phyloP scores from a whole-genome alignment of 2,113 vertebrate genomes.

The Callithrix jacchus region DNA sequence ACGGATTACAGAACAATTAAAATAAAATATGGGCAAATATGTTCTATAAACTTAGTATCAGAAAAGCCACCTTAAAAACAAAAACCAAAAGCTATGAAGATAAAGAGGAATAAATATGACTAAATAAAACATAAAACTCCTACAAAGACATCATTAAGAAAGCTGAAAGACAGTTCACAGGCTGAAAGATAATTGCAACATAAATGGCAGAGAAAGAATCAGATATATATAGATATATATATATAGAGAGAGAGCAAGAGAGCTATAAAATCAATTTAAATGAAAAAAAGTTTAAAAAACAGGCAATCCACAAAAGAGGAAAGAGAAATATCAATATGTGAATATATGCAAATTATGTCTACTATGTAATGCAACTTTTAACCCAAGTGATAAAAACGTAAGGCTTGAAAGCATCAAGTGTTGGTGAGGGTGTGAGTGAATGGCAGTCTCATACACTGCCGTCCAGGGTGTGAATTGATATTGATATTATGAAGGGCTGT shows the following conservation, averaged over 20 bases:
- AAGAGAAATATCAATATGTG: slow-evolving; percentile 9
- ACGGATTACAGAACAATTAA: neutral
- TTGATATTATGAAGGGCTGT: neutral
- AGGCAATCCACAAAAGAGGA: slow-evolving; percentile 1
- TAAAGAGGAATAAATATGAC: neutral
- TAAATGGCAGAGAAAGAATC: neutral
- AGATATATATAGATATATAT: neutral
- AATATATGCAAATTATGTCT: neutral
- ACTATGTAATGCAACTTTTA: neutral
- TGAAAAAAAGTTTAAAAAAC: slow-evolving; percentile 38
- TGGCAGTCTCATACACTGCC: neutral
- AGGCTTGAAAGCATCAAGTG: slow-evolving; percentile 18
- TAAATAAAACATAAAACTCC: slow-evolving; percentile 9
- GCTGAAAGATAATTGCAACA: slow-evolving; percentile 39
- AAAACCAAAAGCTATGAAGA: neutral
- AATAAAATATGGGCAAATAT: neutral
- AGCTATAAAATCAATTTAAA: slow-evolving; percentile 16
- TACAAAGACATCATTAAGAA: slow-evolving; percentile 24
- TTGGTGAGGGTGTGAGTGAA: neutral
- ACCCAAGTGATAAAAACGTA: slow-evolving; percentile 1
- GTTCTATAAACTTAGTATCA: neutral
- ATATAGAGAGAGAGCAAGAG: neutral
- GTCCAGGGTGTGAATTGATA: neutral
- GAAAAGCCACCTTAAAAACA: neutral
- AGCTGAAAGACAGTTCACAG: slow-evolving; percentile 12